Evolutionary conservation across 1,140 invertebrate species (phyloP), one percentile per base, ranked within the genome.

Genomic region (Oreohelix idahoensis): DNA sequence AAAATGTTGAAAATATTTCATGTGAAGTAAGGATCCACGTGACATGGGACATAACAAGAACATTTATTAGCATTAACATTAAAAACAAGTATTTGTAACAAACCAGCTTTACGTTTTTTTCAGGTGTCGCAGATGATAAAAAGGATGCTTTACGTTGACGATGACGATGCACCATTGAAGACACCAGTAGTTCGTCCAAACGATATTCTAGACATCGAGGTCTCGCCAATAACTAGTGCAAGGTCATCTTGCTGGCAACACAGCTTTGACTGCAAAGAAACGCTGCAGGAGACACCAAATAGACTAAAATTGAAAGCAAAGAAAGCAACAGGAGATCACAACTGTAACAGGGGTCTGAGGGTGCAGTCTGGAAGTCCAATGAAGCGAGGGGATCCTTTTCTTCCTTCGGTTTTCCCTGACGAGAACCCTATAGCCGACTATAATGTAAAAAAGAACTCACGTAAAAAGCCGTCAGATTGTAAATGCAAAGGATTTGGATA

Each of bases 401-500:
- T 82, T 36, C 80, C 80, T 17, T 82, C 80, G 4, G 80, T 82
- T 36, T 53, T 82, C 26, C 49, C 80, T 36, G 80, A 82, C n/a
- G 80, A 82, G 36, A 82, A 75, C 32, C 80, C 80, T 20, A 74
- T 82, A n/a, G 80, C 80, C 26, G 80, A 82, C 49, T 82, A 74
- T 63, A 51, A 70, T 35, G 45, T 75, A 0, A 82, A 82, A 35
- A 81, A 81, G 42, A 75, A 53, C 42, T 74, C 71, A 35, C 69
- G 70, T 26, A 82, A 82, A 63, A 82, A 82, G 49, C 80, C 80
- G 1, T 82, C 80, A 1, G 80, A 82, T 63, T 82, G 80, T 63
- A 82, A 82, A 45, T 82, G 80, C 39, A 82, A 82, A 82, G 80
- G 80, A 23, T 74, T 63, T 74, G 80, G 80, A 29, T 82, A 82